Evolutionary conservation across 1,140 invertebrate species (phyloP).

Genomic region (Drosophila lini): DNA sequence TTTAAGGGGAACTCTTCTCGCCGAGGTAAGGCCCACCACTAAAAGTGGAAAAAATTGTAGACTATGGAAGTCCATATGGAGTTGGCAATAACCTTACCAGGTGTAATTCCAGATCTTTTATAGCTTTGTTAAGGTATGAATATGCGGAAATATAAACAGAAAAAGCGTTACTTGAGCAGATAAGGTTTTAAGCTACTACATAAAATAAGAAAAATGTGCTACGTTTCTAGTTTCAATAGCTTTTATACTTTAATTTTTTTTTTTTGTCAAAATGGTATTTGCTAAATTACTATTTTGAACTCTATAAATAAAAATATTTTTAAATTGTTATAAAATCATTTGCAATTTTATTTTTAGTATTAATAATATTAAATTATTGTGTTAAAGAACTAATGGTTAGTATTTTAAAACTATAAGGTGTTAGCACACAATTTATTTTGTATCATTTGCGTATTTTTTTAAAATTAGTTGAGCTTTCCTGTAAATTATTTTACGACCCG

Average conservation of each 20-base stretch:
- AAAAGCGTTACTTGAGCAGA: neutral
- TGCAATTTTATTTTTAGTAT: neutral
- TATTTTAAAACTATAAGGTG: neutral
- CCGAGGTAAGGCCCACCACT: neutral
- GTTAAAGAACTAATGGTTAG: neutral
- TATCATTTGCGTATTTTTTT: neutral
- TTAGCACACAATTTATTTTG: too few species aligned
- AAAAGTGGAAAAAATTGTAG: neutral
- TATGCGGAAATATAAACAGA: neutral
- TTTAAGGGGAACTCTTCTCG: neutral
- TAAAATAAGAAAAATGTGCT: neutral
- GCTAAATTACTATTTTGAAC: too few species aligned
- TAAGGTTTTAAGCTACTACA: neutral
- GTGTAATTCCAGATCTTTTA: constrained; percentile 3
- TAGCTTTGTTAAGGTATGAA: neutral
- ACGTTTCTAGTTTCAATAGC: neutral
- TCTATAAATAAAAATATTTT: neutral
- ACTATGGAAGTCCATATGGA: neutral
- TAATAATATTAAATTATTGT: neutral
- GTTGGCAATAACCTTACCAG: neutral
- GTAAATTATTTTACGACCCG: neutral
- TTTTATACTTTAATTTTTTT: too few species aligned
- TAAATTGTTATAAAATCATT: neutral
- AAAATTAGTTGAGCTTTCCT: neutral
- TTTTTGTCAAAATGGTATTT: neutral